These are phyloP conservation scores for Dolichallabes microphthalmus DNA, from an alignment of 2,113 vertebrate genomes.

Conservation along the genomic window DNA sequence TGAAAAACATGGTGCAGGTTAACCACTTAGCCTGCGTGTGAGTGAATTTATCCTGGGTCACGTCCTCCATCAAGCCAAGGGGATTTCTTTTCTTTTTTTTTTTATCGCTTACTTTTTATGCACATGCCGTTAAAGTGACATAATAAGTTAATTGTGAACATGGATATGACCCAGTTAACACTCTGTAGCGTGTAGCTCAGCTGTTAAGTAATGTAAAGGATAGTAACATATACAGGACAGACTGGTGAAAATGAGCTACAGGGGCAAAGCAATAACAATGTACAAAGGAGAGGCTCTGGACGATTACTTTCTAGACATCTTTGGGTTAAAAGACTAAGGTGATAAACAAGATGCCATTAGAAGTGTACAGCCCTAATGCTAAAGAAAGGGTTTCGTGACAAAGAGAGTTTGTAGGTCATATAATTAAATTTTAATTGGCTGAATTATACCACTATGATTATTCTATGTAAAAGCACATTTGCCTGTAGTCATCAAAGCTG, in stretches of 20 bases:
- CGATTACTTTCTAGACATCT: not conserved
- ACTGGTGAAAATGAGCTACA: not conserved
- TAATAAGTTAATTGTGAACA: not conserved
- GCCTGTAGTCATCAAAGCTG: not conserved
- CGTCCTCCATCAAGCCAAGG: not conserved
- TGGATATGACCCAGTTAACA: not conserved
- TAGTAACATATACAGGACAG: not conserved
- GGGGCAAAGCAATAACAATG: not conserved
- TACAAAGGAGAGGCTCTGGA: not conserved
- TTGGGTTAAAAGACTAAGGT: not conserved
- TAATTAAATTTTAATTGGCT: not conserved
- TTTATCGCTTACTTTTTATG: not conserved
- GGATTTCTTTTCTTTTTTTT: not conserved
- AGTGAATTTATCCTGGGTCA: slow-evolving; percentile 1
- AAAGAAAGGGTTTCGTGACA: not conserved
- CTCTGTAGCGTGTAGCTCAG: not conserved
- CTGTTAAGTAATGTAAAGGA: not conserved
- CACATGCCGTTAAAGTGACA: not conserved
- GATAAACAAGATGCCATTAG: not conserved
- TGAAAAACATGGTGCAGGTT: slow-evolving; percentile 20
- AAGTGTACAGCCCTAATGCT: not conserved
- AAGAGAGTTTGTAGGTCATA: not conserved
- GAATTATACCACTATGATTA: not conserved
- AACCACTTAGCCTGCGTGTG: slow-evolving; percentile 23
- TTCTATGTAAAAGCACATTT: not conserved